Percentiles rank a stretch among this genome's conserved stretches.
These are phyloP conservation scores for Synergus itoensis DNA, from an alignment of 2,888 invertebrate species.

Conservation along the genomic window DNA sequence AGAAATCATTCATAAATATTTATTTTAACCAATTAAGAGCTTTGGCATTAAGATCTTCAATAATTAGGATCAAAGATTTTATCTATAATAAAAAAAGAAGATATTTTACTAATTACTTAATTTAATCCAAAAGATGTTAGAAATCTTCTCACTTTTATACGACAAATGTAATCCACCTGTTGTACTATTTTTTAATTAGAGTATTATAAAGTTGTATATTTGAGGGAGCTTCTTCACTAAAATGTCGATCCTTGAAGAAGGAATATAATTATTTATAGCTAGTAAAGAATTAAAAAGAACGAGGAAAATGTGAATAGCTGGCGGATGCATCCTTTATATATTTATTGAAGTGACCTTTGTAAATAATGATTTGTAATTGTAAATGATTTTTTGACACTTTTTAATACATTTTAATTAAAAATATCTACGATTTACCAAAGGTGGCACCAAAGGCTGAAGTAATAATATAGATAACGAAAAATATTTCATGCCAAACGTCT, in stretches of 20 bases:
- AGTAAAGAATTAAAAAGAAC: not conserved
- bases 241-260: not conserved
- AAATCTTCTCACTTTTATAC: constrained; percentile 41
- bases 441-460: constrained; percentile 5
- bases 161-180: not conserved
- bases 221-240: constrained; percentile 6
- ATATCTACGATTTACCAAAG: constrained; percentile 6
- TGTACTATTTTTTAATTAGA: constrained; percentile 24
- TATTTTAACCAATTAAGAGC: not conserved
- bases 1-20: not conserved
- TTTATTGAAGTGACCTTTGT: constrained; percentile 22
- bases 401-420: not conserved
- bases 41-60: not conserved
- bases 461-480: constrained; percentile 5
- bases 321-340: not conserved
- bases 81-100: not conserved
- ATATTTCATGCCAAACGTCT: not conserved
- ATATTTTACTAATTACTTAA: not conserved
- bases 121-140: constrained; percentile 22
- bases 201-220: constrained; percentile 2
- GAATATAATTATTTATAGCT: not conserved
- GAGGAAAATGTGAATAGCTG: not conserved
- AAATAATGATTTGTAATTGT: constrained; percentile 17
- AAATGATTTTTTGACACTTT: not conserved
- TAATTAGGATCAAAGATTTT: not conserved